A percentile compares a stretch with the other conserved stretches of the same genome.
Conservation (phyloP, 2,888 invertebrate genomes). For the Andrena fulva region DNA sequence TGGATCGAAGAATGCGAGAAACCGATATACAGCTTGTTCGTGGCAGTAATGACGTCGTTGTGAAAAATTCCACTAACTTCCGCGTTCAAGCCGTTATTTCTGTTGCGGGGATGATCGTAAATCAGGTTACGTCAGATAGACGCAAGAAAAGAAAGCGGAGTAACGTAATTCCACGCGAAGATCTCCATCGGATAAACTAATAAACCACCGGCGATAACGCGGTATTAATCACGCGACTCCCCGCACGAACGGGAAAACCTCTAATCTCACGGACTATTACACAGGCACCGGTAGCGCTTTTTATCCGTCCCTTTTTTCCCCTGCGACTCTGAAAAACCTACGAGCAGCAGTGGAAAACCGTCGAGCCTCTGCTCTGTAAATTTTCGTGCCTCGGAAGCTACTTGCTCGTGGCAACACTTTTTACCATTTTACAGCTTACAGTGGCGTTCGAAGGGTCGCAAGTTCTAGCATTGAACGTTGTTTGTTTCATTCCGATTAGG, state of each 20-base stretch:
- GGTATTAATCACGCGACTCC: constrained; percentile 24
- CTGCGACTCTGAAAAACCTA: too few species aligned
- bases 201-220: constrained; percentile 20
- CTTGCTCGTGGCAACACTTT: not conserved
- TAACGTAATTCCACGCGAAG: constrained; percentile 4
- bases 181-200: constrained; percentile 32
- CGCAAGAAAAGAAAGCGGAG: not conserved
- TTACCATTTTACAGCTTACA: too few species aligned
- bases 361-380: not conserved
- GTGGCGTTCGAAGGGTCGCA: too few species aligned
- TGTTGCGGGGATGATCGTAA: constrained; percentile 5
- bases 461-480: too few species aligned
- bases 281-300: not conserved
- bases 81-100: constrained; percentile 17
- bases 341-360: not conserved
- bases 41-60: constrained; percentile 4
- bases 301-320: not conserved
- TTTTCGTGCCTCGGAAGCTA: not conserved
- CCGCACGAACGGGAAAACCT: not conserved
- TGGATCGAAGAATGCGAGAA: not conserved
- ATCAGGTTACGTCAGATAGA: constrained; percentile 22
- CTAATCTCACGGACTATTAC: not conserved
- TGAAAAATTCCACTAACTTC: constrained; percentile 1
- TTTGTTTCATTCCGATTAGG: too few species aligned
- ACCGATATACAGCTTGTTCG: not conserved